Percentiles rank a stretch among this genome's conserved stretches.
Conservation (phyloP, 2,888 invertebrate genomes). For the Slavum lentiscoides region DNA sequence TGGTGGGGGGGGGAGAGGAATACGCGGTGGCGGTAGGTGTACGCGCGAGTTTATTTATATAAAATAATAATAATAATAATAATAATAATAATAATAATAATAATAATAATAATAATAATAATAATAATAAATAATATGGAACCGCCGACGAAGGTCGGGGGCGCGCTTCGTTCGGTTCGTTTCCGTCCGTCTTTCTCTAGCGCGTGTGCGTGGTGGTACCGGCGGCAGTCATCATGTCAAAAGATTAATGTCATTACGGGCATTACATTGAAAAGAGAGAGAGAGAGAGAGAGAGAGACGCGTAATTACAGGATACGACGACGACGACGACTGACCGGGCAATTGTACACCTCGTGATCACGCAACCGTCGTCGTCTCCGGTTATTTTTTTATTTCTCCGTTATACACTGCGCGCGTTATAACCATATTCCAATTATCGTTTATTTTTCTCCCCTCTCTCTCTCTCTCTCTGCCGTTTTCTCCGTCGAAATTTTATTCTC, state of each 20-base stretch:
- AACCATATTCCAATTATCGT: constrained; percentile 23
- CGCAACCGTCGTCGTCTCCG: constrained; percentile 32
- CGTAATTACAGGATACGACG: constrained; percentile 47
- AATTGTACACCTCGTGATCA: constrained; percentile 49
- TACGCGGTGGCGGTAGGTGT: too few relatives aligned
- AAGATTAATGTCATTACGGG: constrained; percentile 49
- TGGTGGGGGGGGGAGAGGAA: too few relatives aligned
- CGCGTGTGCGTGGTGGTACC: background rate
- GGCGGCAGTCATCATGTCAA: constrained; percentile 38
- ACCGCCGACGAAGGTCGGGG: too few relatives aligned
- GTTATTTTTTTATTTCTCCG: constrained; percentile 7
- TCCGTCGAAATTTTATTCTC: too few relatives aligned
- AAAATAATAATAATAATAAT: too few relatives aligned
- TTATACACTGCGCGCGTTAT: too few relatives aligned
- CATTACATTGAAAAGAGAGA: background rate
- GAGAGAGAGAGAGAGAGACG: too few relatives aligned
- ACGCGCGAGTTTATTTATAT: too few relatives aligned
- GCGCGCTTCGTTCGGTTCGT: background rate
- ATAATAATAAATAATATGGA: too few relatives aligned
- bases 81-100: too few relatives aligned
- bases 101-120: too few relatives aligned
- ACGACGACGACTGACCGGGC: constrained; percentile 34
- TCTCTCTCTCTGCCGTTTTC: too few relatives aligned
- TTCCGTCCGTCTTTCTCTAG: background rate
- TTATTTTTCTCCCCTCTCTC: background rate